These are phyloP conservation scores for Pangasius larnaudii DNA, from an alignment of 2,797 vertebrate species.

Conservation along the genomic window DNA sequence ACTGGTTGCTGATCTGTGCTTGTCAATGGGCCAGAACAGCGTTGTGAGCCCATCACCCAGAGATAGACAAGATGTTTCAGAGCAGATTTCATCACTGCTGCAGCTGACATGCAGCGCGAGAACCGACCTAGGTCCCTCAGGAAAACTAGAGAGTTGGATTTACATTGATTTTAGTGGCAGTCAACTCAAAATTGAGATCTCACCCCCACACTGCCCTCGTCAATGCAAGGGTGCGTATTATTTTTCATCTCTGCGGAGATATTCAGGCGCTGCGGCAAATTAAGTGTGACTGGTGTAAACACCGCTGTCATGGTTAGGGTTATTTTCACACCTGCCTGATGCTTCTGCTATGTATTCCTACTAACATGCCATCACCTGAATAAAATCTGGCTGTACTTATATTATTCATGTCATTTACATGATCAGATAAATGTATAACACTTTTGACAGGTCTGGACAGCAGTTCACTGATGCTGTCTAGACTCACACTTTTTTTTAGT, in stretches of 20 bases:
- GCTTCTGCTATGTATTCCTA: constrained; percentile 1
- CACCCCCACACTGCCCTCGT: constrained; percentile 25
- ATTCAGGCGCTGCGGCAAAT: constrained; percentile 45
- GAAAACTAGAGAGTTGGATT: constrained; percentile 23
- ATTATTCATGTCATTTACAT: background rate
- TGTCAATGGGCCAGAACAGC: constrained; percentile 25
- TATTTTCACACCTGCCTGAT: constrained; percentile 46
- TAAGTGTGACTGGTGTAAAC: constrained; percentile 39
- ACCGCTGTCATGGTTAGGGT: constrained; percentile 40
- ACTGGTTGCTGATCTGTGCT: constrained; percentile 32
- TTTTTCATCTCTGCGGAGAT: constrained; percentile 38
- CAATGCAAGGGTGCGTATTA: constrained; percentile 26
- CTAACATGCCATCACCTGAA: constrained; percentile 24
- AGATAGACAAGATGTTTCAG: constrained; percentile 34
- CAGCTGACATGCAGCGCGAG: constrained; percentile 11
- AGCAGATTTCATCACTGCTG: constrained; percentile 41
- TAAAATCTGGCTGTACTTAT: constrained; percentile 7
- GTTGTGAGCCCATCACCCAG: constrained; percentile 13
- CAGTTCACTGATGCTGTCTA: background rate
- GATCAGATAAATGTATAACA: constrained; percentile 13
- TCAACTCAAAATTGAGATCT: constrained; percentile 37
- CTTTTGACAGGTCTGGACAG: background rate
- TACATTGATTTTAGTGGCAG: constrained; percentile 35
- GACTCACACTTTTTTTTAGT: background rate
- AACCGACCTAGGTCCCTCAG: constrained; percentile 8